Evolutionary conservation across 1,140 invertebrate genomes (phyloP), one percentile per base, ranked within the genome.

Genomic region (Akabosia matsudoensis): DNA sequence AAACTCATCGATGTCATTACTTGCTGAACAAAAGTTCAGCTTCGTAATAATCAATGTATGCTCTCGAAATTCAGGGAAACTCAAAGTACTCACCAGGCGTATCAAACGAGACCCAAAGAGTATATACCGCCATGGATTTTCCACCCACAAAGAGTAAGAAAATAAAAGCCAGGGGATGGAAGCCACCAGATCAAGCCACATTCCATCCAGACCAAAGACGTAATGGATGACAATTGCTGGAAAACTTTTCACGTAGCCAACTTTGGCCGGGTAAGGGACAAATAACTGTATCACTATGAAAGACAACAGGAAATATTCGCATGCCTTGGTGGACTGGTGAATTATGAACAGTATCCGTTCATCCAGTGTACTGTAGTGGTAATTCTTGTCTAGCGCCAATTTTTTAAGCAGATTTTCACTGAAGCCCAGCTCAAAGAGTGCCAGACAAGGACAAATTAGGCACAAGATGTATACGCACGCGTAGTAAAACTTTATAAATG

Each of bases 361-460:
- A 45, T 45, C 37, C 18, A 10, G 7, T 10, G 37, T 45, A 10
- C 18, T 45, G 18, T 7, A 18, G 7, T 45, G 37, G 7, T 18
- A 45, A 45, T 45, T 45, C 18, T 7, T 13, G 33, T 70, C 16
- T 10, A n/a, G 31, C n/a, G 13, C 33, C 3, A 16, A 3, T 72
- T 26, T 13, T 33, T 34, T 7, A 3, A 45, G 18, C 2, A 22
- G 3, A 13, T 72, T 28, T 37, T 45, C 67, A 4, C 37, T 45
- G 7, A 77, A 77, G 30, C 18, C 22, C 1, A 77, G 30, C 54
- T 80, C 56, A 61, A 76, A 80, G 16, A 54, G 51, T 1, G 74
- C 74, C 4, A 80, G 18, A 7, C 37, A 73, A 16, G 79, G 75
- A 26, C 37, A 74, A 16, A 80, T 7, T 28, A 64, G 70, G 31